phyloP scores from a whole-genome alignment of 2,113 vertebrate species.

The Seriola aureovittata region DNA sequence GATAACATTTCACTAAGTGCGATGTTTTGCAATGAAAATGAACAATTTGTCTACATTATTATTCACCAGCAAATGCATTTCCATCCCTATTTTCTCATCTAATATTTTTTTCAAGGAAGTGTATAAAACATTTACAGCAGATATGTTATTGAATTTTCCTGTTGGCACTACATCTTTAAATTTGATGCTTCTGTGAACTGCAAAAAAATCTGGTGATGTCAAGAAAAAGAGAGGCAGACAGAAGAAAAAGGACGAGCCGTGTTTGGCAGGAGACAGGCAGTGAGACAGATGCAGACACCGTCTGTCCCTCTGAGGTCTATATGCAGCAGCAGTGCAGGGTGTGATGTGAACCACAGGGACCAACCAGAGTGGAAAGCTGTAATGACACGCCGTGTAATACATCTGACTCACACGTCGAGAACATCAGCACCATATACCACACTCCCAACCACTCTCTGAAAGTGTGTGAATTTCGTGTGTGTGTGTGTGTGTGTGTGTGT shows the following conservation, averaged over 20 bases:
- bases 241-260: neutral
- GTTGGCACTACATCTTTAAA: neutral
- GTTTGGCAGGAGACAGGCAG: constrained; percentile 30
- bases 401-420: constrained; percentile 73
- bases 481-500: constrained; percentile 27
- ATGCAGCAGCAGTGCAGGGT: constrained; percentile 52
- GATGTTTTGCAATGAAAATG: neutral
- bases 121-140: neutral
- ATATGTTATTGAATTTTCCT: neutral
- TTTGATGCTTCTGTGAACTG: neutral
- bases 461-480: neutral
- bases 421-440: constrained; percentile 67
- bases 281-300: constrained; percentile 45
- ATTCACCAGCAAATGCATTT: neutral
- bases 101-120: neutral
- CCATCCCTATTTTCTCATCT: neutral
- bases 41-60: neutral
- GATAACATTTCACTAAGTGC: neutral
- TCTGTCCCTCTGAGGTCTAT: constrained; percentile 58
- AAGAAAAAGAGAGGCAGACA: neutral
- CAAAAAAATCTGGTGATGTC: neutral
- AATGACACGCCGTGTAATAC: constrained; percentile 77
- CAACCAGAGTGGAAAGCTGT: constrained; percentile 56
- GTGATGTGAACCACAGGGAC: constrained; percentile 70
- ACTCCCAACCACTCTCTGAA: constrained; percentile 40